Evolutionary conservation across 2,888 invertebrate genomes (phyloP), one percentile per base, ranked within the genome.

Genomic region (Dynastes maya): DNA sequence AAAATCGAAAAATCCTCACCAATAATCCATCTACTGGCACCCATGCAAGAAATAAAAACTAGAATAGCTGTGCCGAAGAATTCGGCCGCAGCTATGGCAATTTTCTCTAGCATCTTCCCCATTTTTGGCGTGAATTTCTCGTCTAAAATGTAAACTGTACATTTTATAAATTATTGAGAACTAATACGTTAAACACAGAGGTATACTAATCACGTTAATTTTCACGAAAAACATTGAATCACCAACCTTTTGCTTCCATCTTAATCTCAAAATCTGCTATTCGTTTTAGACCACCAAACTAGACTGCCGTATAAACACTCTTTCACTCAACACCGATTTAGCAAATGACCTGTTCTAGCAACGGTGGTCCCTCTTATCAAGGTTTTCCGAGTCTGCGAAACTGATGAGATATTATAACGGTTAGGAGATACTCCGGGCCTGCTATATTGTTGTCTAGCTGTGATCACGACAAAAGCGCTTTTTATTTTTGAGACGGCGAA

Each of bases 31-130:
- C 49, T 71, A 51, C 64, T 78, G 0, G 80, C 77, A 9, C 93
- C 91, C 92, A 94, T 93, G 85, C 95, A 95, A 2, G 95, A 94
- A 8, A 95, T 88, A 79, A 94, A 91, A 13, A 95, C 87, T 13
- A 95, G 88, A 53, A 93, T 85, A 2, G 89, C 90, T 0, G 95
- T 95, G n/a, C 94, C 93, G 27, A 94, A 83, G 32, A 93, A 87
- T 87, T 95, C 95, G 0, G 92, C 91, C 32, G 81, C 67, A 9
- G 82, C 84, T 63, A 84, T 78, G 1, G 77, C 74, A 5, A 80
- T 51, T 29, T 80, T 79, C 27, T 82, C 80, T 49, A 76, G 68
- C 13, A 65, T 58, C 22, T 45, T 61, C 8, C 76, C 78, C 13
- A 27, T 64, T 13, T 40, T 65, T 13, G 49, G 37, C 11, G 40